A percentile compares a stretch with the other conserved stretches of the same genome.
phyloP scores from a whole-genome alignment of 2,888 invertebrate genomes.

The Agriotes lineatus region DNA sequence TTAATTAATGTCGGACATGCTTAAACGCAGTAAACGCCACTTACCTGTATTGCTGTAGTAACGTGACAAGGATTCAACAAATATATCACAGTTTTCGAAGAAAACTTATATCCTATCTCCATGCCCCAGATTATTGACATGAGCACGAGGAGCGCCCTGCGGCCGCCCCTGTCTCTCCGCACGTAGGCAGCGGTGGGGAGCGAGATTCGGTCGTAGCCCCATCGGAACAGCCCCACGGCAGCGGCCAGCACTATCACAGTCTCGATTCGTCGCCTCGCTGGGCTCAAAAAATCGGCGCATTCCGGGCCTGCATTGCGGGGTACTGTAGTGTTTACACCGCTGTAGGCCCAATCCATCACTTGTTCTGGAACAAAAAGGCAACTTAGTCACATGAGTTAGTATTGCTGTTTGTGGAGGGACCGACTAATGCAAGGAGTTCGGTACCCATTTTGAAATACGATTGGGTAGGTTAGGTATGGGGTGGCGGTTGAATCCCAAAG shows the following conservation, averaged over 20 bases:
- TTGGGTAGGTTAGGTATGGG: no score
- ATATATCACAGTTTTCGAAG: conserved; percentile 93
- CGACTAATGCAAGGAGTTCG: no score
- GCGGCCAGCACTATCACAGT: conserved; percentile 74
- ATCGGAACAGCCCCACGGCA: conserved; percentile 69
- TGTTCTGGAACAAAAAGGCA: conserved; percentile 15
- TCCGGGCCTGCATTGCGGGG: conserved; percentile 91
- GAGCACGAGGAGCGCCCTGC: conserved; percentile 79
- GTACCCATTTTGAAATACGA: no score
- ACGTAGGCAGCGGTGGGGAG: conserved; percentile 64
- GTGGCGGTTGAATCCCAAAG: no score
- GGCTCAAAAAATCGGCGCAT: conserved; percentile 84
- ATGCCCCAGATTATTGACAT: conserved; percentile 92
- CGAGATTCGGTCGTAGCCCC: conserved; percentile 65
- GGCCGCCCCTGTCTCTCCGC: conserved; percentile 67
- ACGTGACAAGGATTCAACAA: conserved; percentile 97
- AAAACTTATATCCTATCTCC: conserved; percentile 96
- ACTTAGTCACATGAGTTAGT: not conserved
- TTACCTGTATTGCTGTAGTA: conserved; percentile 90
- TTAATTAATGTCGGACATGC: no score
- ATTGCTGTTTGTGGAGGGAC: no score
- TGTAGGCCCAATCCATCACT: conserved; percentile 77
- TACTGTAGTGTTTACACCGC: conserved; percentile 88
- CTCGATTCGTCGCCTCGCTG: conserved; percentile 80
- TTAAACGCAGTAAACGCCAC: conserved; percentile 14